A percentile compares a stretch with the other conserved stretches of the same genome.
Evolutionary conservation across 2,113 vertebrate species (phyloP).

Genomic region (Scomber scombrus): DNA sequence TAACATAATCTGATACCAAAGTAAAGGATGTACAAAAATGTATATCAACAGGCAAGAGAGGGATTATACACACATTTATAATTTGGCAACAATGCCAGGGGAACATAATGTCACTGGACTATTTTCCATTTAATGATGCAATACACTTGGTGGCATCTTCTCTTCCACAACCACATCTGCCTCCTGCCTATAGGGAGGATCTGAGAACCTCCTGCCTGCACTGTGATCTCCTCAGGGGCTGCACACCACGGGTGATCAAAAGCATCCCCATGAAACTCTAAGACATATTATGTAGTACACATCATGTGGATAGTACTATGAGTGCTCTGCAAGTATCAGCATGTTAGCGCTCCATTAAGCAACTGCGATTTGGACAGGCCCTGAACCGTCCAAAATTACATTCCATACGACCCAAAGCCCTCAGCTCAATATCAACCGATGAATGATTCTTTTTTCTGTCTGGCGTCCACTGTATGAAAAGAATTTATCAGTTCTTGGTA

Average conservation of each 20-base stretch:
- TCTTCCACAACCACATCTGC: slow-evolving; percentile 2
- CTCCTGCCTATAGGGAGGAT: slow-evolving; percentile 34
- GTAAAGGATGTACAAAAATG: too few relatives aligned
- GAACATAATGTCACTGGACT: not conserved
- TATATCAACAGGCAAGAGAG: too few relatives aligned
- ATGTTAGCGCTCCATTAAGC: slow-evolving; percentile 30
- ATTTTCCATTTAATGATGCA: slow-evolving; percentile 6
- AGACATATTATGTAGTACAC: slow-evolving; percentile 40
- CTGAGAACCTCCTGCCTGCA: slow-evolving; percentile 24
- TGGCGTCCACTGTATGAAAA: not conserved
- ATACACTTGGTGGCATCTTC: not conserved
- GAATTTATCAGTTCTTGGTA: slow-evolving; percentile 11
- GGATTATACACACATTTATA: too few relatives aligned
- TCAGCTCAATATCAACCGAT: not conserved
- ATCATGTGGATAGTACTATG: slow-evolving; percentile 24
- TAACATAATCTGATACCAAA: not conserved
- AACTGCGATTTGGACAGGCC: slow-evolving; percentile 13
- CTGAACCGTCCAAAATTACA: slow-evolving; percentile 22
- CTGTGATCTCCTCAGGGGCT: slow-evolving; percentile 57
- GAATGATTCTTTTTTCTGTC: not conserved
- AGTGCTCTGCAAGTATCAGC: slow-evolving; percentile 30
- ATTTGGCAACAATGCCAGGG: too few relatives aligned
- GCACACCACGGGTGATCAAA: slow-evolving; percentile 48
- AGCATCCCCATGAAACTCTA: slow-evolving; percentile 47
- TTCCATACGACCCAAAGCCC: slow-evolving; percentile 14